Evolutionary conservation across 53 echinoderm and acorn worm genomes (phyloP), one percentile per base, ranked within the genome.

Genomic region (Echinarachnius parma): DNA sequence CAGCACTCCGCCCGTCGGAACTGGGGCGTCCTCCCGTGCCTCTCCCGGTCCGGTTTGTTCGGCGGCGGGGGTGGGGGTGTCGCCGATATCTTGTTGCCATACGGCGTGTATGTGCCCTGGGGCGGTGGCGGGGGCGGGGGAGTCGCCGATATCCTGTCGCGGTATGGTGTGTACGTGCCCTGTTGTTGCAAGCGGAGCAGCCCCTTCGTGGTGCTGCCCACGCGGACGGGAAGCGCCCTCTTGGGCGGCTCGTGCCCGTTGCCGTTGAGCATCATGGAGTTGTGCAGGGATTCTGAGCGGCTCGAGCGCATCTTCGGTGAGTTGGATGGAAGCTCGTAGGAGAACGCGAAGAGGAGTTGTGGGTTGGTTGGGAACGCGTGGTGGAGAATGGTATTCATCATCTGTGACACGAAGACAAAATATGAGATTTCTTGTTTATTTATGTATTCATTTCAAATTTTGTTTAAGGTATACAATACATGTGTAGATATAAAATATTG

Each of bases 301-400:
- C 36, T 66, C 44, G 81, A 36, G 2, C 50, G 44, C 16, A 81
- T 61, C 20, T 42, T 31, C 0, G 82, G 71, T 2, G 90, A 82
- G 48, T 53, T 74, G 20, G 84, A 79, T 20, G 89, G 89, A 15
- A 83, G 82, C 77, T 90, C 60, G 69, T 84, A 94, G 65, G 80
- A 81, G 66, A 94, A 94, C 65, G 90, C 95, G 82, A 94, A 94
- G 59, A 94, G 78, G 21, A 90, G 87, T 55, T 86, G 83, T 9
- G 79, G 86, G 33, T 87, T 90, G 57, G 81, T 82, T 28, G 90
- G 87, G 81, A 77, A 84, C 67, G 95, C 90, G 62, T 94, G 90
- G 66, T 94, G 90, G 9, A 94, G 75, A 26, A 94, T 94, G 9
- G 95, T 87, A 34, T 86, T 84, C 60, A 94, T 87, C 23, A 94